Evolutionary conservation across 2,888 invertebrate species (phyloP).

Genomic region (Malacosoma neustria): DNA sequence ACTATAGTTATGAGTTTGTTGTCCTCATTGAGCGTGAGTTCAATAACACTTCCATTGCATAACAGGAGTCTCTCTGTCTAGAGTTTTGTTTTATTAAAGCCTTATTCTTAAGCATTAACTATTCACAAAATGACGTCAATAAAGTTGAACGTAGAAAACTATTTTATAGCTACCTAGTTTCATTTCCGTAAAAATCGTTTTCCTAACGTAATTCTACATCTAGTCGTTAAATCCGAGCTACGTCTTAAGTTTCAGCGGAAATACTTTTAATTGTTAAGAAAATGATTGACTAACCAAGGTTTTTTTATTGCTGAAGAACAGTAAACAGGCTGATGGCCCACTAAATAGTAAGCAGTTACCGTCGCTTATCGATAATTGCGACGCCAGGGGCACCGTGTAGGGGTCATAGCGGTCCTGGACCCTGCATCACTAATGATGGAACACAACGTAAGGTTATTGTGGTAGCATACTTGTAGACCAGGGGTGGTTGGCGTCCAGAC

Average conservation of each 20-base stretch:
- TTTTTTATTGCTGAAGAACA: not conserved
- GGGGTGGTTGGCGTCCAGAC: too few relatives aligned
- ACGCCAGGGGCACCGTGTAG: not conserved
- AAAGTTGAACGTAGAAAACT: constrained; percentile 3
- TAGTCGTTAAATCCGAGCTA: too few relatives aligned
- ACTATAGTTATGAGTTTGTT: constrained; percentile 34
- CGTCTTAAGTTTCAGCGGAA: too few relatives aligned
- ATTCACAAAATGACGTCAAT: not conserved
- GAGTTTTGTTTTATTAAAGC: constrained; percentile 22
- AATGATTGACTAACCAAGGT: not conserved
- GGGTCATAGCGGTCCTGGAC: not conserved
- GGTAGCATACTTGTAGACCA: too few relatives aligned
- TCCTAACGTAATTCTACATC: too few relatives aligned
- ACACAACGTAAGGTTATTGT: not conserved
- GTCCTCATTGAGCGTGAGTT: constrained; percentile 31
- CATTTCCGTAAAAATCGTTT: too few relatives aligned
- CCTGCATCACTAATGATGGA: not conserved
- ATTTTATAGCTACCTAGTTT: too few relatives aligned
- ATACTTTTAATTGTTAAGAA: too few relatives aligned
- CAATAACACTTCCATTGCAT: constrained; percentile 23
- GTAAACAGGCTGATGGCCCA: not conserved
- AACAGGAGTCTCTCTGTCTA: constrained; percentile 49
- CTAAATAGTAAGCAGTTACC: not conserved
- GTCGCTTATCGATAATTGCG: not conserved
- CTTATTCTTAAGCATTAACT: constrained; percentile 15